Evolutionary conservation across 2,888 invertebrate species (phyloP), one percentile per base, ranked within the genome.

Genomic region (Chrysolina americana): DNA sequence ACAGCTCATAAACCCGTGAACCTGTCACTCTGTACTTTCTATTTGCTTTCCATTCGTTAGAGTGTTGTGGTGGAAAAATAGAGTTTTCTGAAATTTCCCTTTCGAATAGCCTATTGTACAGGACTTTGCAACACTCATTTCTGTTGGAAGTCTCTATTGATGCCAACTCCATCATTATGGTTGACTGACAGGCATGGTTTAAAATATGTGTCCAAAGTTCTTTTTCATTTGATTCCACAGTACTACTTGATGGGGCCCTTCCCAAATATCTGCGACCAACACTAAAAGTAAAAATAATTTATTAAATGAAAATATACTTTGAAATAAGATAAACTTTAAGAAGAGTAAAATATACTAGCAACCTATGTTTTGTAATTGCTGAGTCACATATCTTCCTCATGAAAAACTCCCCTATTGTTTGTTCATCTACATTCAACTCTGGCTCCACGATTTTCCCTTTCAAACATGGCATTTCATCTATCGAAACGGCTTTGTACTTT

Each of bases 11-110:
- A 41, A 28, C 28, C 11, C 62, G 28, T 23, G 62, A 62, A 4
- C 62, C 62, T 62, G 23, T 62, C 62, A 62, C 62, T 28, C 62
- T 62, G 21, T 62, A 62, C 62, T 62, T 28, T 41, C 62, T 62
- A 6, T n/a, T 6, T 36, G 6, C 21, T 28, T n/a, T 36, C 62
- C 62, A 23, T 41, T 62, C 41, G 28, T 62, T 62, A 23, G 23
- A 62, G 62, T 41, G 28, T 17, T 62, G 62, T n/a, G 21, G 15
- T 15, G 8, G 47, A 47, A 47, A 47, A 15, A n/a, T 47, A 15
- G 47, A 47, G 2, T 2, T 47, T 47, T 47, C 15, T 47, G 47
- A n/a, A 47, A 15, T 4, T 4, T 47, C 47, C 15, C 6, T 47
- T 10, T 47, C n/a, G 47, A 47, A 47, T 47, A 47, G n/a, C 47